Percentiles rank a stretch among this genome's conserved stretches.
These are phyloP conservation scores for Oncorhynchus clarkii DNA, from an alignment of 2,113 vertebrate species.

Conservation along the genomic window DNA sequence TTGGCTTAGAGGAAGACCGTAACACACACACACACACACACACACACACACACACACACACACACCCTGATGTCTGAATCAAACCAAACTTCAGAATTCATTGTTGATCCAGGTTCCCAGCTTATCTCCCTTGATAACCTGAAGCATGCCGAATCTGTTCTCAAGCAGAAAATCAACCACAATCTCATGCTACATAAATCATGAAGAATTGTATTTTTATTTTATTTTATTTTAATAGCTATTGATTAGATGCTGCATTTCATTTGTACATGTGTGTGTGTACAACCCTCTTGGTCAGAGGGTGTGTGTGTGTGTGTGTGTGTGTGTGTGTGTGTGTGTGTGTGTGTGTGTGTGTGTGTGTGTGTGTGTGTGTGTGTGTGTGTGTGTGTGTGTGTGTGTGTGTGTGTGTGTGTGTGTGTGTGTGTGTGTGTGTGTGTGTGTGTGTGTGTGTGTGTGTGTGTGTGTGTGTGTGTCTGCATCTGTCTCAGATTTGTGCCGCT, in stretches of 20 bases:
- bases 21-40: too few species aligned
- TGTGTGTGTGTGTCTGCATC: too few species aligned
- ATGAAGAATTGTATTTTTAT: not conserved
- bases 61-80: not conserved
- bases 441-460: too few species aligned
- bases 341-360: conserved; percentile 8
- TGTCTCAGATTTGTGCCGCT: conserved; percentile 27
- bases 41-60: too few species aligned
- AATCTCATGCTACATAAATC: not conserved
- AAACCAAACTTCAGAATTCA: not conserved
- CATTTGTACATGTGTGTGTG: not conserved
- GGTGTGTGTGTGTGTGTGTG: too few species aligned
- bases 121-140: not conserved
- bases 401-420: too few species aligned
- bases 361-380: conserved; percentile 5
- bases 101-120: not conserved
- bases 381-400: conserved; percentile 19
- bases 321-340: too few species aligned
- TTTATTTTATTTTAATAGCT: not conserved
- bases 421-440: too few species aligned
- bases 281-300: conserved; percentile 1
- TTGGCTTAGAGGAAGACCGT: too few species aligned
- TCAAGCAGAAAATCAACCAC: too few species aligned
- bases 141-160: not conserved
- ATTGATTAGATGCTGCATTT: too few species aligned